Conservation (phyloP, 2,888 invertebrate species). For the Dryadula phaetusa region DNA sequence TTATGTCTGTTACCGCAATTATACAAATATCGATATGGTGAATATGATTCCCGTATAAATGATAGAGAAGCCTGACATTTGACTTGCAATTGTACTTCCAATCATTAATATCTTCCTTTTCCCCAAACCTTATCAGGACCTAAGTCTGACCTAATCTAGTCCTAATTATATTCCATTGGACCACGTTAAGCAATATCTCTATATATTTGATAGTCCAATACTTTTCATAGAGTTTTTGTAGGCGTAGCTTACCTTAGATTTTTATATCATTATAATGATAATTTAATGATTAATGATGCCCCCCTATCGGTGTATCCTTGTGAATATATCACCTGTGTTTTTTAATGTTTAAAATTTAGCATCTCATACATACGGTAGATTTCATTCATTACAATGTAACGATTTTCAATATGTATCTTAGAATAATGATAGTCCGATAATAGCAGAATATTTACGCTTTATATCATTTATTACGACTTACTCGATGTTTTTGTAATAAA, state of each 20-base stretch:
- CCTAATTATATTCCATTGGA: constrained; percentile 77
- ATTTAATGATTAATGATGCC: constrained; percentile 47
- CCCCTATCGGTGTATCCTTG: constrained; percentile 56
- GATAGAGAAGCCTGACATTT: constrained; percentile 26
- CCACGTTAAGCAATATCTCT: constrained; percentile 81
- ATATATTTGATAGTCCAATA: constrained; percentile 74
- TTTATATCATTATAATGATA: constrained; percentile 65
- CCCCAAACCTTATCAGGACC: constrained; percentile 39
- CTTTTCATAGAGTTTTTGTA: constrained; percentile 70
- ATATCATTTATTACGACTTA: constrained; percentile 12
- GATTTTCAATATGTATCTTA: constrained; percentile 12
- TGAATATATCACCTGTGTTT: constrained; percentile 44
- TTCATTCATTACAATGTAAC: not conserved
- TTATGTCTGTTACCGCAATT: not conserved
- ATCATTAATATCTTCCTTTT: constrained; percentile 22
- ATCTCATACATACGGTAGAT: constrained; percentile 19
- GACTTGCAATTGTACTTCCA: constrained; percentile 23
- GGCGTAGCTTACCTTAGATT: constrained; percentile 76
- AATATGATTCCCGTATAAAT: constrained; percentile 20
- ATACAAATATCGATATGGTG: constrained; percentile 7
- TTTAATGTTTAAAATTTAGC: constrained; percentile 25
- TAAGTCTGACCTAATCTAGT: constrained; percentile 61
- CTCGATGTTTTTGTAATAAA: constrained; percentile 12
- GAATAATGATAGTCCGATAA: constrained; percentile 8
- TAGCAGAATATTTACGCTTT: constrained; percentile 18